phyloP scores from a whole-genome alignment of 2,113 vertebrate genomes.

The Nibea coibor region DNA sequence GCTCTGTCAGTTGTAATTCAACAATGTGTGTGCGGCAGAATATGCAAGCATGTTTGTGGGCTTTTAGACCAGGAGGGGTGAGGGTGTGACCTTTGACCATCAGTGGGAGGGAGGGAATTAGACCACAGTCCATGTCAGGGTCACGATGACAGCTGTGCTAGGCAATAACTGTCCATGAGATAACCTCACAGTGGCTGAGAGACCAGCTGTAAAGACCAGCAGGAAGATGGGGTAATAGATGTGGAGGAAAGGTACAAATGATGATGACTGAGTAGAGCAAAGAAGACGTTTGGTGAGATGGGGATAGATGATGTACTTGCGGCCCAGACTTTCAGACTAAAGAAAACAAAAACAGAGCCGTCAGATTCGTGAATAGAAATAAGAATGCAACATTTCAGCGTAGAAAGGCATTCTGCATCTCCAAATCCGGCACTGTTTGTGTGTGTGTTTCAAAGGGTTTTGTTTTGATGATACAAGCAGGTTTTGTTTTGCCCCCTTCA shows the following conservation, averaged over 20 bases:
- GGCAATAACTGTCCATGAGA: constrained; percentile 38
- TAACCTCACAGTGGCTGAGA: constrained; percentile 26
- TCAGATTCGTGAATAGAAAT: background rate
- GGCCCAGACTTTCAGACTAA: background rate
- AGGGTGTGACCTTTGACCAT: constrained; percentile 36
- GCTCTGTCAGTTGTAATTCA: constrained; percentile 13
- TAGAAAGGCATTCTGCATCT: background rate
- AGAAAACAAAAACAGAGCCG: constrained; percentile 2
- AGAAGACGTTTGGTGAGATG: background rate
- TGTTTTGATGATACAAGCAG: background rate
- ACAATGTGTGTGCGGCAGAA: constrained; percentile 20
- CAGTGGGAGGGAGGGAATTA: constrained; percentile 24
- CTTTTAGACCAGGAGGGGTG: constrained; percentile 4
- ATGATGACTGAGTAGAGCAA: background rate
- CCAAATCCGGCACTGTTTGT: background rate
- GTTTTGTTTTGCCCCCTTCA: constrained; percentile 23
- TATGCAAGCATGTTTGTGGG: background rate
- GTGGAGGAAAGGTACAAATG: background rate
- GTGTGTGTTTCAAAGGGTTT: constrained; percentile 4
- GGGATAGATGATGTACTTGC: background rate
- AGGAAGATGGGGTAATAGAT: background rate
- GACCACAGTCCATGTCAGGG: constrained; percentile 36
- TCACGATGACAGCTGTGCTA: constrained; percentile 45
- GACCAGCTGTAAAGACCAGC: constrained; percentile 20
- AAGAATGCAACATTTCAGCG: background rate